A percentile compares a stretch with the other conserved stretches of the same genome.
Evolutionary conservation across 2,113 vertebrate species (phyloP).

Genomic region (Hoplias malabaricus): DNA sequence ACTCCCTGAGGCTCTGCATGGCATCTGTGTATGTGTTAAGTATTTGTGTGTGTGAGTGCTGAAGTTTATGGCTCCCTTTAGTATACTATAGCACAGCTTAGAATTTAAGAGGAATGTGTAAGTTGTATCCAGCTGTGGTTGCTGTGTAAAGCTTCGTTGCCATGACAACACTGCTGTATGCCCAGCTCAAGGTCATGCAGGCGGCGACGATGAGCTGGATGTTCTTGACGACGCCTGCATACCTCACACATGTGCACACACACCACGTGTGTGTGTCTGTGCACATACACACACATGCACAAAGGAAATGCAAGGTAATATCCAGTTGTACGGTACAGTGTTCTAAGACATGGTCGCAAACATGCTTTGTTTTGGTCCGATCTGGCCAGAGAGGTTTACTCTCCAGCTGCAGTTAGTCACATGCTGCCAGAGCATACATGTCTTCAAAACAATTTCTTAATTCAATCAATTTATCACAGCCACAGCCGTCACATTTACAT

Average conservation of each 20-base stretch:
- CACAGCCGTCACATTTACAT: no score
- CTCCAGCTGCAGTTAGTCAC: background rate
- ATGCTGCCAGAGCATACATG: background rate
- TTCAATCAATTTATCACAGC: background rate
- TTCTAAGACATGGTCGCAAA: no score
- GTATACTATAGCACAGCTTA: conserved; percentile 28
- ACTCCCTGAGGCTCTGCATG: conserved; percentile 12
- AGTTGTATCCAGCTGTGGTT: conserved; percentile 58
- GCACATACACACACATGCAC: conserved; percentile 6
- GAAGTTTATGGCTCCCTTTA: conserved; percentile 41
- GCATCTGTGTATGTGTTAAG: conserved; percentile 17
- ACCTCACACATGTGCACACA: no score
- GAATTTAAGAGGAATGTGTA: conserved; percentile 51
- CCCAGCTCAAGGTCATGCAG: conserved; percentile 64
- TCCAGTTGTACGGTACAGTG: background rate
- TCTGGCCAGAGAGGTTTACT: background rate
- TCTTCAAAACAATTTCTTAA: background rate
- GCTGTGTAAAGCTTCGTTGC: conserved; percentile 59
- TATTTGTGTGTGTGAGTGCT: background rate
- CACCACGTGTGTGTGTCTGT: no score
- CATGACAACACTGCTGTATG: conserved; percentile 53
- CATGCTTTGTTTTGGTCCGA: background rate
- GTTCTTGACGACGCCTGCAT: conserved; percentile 33
- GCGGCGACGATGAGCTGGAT: conserved; percentile 42
- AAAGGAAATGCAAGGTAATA: background rate